Evolutionary conservation across 1,140 invertebrate species (phyloP), one percentile per base, ranked within the genome.

Genomic region (Drosophila nigromelanica): DNA sequence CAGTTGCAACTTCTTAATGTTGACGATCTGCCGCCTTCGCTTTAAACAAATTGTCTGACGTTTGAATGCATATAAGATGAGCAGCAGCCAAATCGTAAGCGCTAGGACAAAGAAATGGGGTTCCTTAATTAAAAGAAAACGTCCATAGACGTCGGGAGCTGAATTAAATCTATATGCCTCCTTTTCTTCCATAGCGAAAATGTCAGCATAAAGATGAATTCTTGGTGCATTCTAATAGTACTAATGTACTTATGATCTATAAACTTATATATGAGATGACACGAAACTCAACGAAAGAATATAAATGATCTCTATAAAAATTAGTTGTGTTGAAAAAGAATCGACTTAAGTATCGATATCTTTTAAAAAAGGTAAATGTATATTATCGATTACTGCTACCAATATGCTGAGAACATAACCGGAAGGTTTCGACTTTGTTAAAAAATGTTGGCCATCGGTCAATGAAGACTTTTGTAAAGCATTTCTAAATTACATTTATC

Each of bases 1-100:
- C 33, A 42, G 47, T 51, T 73, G 73, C 7, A 72, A 14, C 8
- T n/a, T 54, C 27, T 72, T 71, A 4, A 72, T 39, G n/a, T 18
- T n/a, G 2, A 8, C 5, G 10, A 64, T 58, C 2, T 54, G 55
- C 0, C 30, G 48, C 10, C 15, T 4, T 4, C 61, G 43, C 39
- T 5, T 33, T 11, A 45, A 10, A 15, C 30, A 37, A 18, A 55
- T 15, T 4, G 42, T 14, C 18, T 68, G 55, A 7, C 48, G 33
- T 30, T 52, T 45, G 6, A 40, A 50, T 4, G 61, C 30, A 33
- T 67, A 60, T 11, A 67, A 4, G 7, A 73, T 5, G 1, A 73
- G 54, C n/a, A 59, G 21, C 8, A 72, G 39, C 61, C 69, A 72
- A 27, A 64, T 15, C 33, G 10, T 27, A 5, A 71, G 27, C 12